These are phyloP conservation scores for Falcaria lacertinaria DNA, from an alignment of 2,888 invertebrate genomes.

Conservation along the genomic window DNA sequence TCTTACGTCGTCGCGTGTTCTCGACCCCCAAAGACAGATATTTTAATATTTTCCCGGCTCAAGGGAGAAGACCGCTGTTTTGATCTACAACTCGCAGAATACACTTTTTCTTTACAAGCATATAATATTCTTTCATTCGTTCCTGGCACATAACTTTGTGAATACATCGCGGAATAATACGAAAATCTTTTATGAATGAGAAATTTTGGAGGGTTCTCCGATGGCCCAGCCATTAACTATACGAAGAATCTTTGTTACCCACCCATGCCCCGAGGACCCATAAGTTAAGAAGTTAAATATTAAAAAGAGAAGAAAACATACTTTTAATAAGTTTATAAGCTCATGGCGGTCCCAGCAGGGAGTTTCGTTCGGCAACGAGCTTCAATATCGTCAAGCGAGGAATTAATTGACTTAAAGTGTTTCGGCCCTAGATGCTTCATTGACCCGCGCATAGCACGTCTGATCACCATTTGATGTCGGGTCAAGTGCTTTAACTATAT, in stretches of 20 bases:
- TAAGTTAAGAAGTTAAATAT: constrained; percentile 33
- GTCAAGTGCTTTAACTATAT: constrained; percentile 67
- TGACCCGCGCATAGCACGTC: constrained; percentile 39
- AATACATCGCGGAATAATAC: constrained; percentile 52
- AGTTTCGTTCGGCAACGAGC: constrained; percentile 14
- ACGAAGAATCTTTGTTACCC: constrained; percentile 38
- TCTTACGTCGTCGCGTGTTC: constrained; percentile 64
- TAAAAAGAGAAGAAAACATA: constrained; percentile 51
- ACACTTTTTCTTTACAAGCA: constrained; percentile 51
- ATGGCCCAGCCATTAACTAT: constrained; percentile 28
- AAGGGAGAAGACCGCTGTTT: constrained; percentile 59
- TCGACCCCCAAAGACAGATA: constrained; percentile 54
- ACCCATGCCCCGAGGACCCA: constrained; percentile 29
- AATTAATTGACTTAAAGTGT: constrained; percentile 31
- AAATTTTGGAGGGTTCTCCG: constrained; percentile 29
- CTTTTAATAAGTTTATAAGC: constrained; percentile 12
- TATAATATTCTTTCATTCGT: constrained; percentile 49
- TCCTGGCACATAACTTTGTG: constrained; percentile 51
- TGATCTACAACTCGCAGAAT: constrained; percentile 61
- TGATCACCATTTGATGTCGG: constrained; percentile 39
- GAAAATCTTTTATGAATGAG: constrained; percentile 55
- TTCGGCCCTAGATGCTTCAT: constrained; percentile 40
- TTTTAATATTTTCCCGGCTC: constrained; percentile 64
- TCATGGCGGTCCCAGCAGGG: background rate
- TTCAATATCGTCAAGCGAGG: constrained; percentile 18